These are phyloP conservation scores for Galaxias olidus DNA, from an alignment of 2,797 vertebrate genomes.

Conservation along the genomic window DNA sequence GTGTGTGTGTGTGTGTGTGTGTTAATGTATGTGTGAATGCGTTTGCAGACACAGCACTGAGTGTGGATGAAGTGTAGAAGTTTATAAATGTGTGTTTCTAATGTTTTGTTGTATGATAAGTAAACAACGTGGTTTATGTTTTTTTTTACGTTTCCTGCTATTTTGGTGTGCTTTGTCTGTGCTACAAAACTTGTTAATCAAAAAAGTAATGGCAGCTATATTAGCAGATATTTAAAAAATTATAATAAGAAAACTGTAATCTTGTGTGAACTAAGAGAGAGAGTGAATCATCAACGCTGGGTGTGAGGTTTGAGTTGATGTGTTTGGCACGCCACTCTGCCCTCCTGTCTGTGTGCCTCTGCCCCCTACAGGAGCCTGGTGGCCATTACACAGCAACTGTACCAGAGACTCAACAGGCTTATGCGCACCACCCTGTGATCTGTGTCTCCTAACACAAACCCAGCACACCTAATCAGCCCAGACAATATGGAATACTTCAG, in stretches of 20 bases:
- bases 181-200: too few species aligned
- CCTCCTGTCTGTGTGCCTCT: neutral
- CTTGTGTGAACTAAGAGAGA: neutral
- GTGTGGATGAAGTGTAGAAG: neutral
- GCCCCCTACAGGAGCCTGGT: conserved; percentile 61
- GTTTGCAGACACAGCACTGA: neutral
- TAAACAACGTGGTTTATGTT: too few species aligned
- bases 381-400: conserved; percentile 70
- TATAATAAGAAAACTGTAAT: neutral
- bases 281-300: neutral
- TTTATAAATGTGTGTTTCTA: neutral
- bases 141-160: too few species aligned
- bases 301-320: neutral
- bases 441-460: too few species aligned
- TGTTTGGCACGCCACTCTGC: conserved; percentile 4
- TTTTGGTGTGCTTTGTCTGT: too few species aligned
- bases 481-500: too few species aligned
- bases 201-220: too few species aligned
- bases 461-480: too few species aligned
- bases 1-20: neutral
- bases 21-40: neutral
- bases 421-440: conserved; percentile 66
- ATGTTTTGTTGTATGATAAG: too few species aligned
- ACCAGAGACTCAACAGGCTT: conserved; percentile 66
- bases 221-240: neutral